Base-by-base conservation (phyloP, 2,797 vertebrate species). In the Remorina albescens region DNA sequence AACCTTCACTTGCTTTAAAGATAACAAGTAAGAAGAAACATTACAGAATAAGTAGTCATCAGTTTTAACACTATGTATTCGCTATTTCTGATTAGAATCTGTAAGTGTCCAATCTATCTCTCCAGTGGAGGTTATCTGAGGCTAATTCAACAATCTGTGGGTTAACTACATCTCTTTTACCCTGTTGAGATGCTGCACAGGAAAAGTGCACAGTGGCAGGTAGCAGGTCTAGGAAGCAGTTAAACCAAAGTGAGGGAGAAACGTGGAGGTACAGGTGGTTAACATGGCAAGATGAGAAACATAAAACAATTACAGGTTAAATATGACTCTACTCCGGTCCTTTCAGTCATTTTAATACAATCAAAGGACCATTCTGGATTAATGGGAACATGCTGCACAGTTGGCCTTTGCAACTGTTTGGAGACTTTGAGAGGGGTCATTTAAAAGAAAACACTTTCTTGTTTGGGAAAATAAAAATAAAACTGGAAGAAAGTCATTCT, bases 221-320 rank as follows among this genome's bases (percentile, higher is more conserved):
- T 28, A 36, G 46, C 23, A 36, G 13, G 30, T 55, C 8, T 30
- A 41, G n/a, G n/a, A 26, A 86, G 28, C 36, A 26, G 46, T 57
- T 66, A 32, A 8, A 67, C 65, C 2, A 28, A 42, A 49, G 6
- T n/a, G 32, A 78, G 23, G 53, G n/a, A 11, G 53, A 51, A 16
- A 44, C 36, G 59, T 25, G 1, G 1, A 37, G 47, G 21, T 26
- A 36, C 59, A 68, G 58, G 53, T 74, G 58, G 61, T 57, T 72
- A 80, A 86, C 60, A 71, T 53, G 70, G 36, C 12, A 55, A 71
- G 12, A 70, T 56, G 64, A 54, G 64, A 56, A 70, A 62, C 71
- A 55, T 62, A 91, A 91, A 53, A 44, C 41, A 67, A 82, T 90
- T 75, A 78, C 19, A 53, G 39, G 19, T 23, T 60, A 41, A 56